Conservation (phyloP, 2,113 vertebrate species). For the Melozone crissalis region DNA sequence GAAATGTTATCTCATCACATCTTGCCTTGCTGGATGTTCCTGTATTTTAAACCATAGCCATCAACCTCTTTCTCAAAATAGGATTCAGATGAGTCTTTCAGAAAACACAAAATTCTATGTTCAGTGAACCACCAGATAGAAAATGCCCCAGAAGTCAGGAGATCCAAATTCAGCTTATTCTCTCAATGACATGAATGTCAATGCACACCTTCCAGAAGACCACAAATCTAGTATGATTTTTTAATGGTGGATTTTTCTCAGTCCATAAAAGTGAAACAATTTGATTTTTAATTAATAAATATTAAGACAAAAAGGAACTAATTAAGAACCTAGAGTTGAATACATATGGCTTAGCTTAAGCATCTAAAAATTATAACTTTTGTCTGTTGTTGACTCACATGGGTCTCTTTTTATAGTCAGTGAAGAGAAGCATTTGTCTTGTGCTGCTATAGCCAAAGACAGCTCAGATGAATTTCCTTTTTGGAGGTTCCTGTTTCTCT, state of each 20-base stretch:
- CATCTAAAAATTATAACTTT: neutral
- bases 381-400: neutral
- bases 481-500: neutral
- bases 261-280: neutral
- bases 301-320: neutral
- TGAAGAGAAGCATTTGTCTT: neutral
- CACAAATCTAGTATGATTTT: neutral
- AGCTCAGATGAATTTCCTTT: neutral
- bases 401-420: neutral
- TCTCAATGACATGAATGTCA: neutral
- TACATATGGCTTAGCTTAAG: neutral
- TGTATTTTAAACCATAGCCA: neutral
- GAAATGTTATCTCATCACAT: neutral
- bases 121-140: neutral
- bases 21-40: neutral
- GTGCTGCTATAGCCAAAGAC: neutral
- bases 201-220: neutral
- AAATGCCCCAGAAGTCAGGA: neutral
- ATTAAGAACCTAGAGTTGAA: neutral
- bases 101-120: neutral
- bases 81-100: neutral
- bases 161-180: neutral
- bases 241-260: neutral
- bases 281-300: neutral
- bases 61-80: neutral